Percentiles rank a stretch among this genome's conserved stretches.
phyloP scores from a whole-genome alignment of 2,888 invertebrate genomes.

The Heteropelma amictum region DNA sequence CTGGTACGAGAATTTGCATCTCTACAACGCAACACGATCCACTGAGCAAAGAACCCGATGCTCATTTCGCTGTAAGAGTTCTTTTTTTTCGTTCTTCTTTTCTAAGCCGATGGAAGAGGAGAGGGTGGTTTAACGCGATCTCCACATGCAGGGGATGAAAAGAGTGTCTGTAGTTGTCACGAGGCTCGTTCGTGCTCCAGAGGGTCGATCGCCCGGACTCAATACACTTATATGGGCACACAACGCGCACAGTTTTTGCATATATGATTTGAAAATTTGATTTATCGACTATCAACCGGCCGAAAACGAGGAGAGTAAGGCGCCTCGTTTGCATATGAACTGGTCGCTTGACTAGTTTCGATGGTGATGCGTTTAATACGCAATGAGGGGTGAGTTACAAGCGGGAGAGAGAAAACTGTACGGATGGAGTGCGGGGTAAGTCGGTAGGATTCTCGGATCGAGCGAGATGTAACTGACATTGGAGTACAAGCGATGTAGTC shows the following conservation, averaged over 20 bases:
- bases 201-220: constrained; percentile 44
- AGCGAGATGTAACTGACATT: too few relatives aligned
- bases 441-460: background rate
- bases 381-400: constrained; percentile 3
- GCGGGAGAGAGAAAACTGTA: background rate
- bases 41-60: constrained; percentile 40
- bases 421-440: background rate
- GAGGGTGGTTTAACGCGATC: constrained; percentile 37
- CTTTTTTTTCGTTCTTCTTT: constrained; percentile 37
- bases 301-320: constrained; percentile 35
- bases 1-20: constrained; percentile 49
- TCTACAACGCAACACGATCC: constrained; percentile 33
- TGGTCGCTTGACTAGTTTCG: constrained; percentile 51
- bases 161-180: constrained; percentile 54
- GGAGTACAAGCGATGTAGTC: too few relatives aligned
- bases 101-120: constrained; percentile 27
- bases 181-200: constrained; percentile 37
- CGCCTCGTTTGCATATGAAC: constrained; percentile 58
- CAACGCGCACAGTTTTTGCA: constrained; percentile 30
- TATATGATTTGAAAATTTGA: constrained; percentile 57
- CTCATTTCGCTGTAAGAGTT: constrained; percentile 47
- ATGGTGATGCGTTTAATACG: constrained; percentile 44
- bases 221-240: background rate
- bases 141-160: constrained; percentile 47
- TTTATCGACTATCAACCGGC: constrained; percentile 56